Conservation (phyloP, 2,797 vertebrate species). For the Sebastes cheni region DNA sequence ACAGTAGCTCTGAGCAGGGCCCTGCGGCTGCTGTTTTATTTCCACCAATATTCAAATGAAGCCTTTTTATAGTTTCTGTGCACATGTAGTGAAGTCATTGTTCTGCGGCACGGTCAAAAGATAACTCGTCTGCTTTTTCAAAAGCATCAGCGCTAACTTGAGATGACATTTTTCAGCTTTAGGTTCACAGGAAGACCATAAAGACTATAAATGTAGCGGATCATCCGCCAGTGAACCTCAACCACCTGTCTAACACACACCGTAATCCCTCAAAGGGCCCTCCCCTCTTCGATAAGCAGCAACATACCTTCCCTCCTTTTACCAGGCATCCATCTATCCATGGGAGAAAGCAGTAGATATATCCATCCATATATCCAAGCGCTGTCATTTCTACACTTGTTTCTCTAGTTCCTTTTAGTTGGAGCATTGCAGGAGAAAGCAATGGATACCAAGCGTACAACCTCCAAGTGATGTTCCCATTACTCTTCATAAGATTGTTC, state of each 20-base stretch:
- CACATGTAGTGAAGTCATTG: background rate
- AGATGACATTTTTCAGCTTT: background rate
- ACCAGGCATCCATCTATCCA: conserved; percentile 19
- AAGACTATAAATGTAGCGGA: background rate
- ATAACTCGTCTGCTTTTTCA: background rate
- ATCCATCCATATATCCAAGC: background rate
- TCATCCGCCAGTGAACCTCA: background rate
- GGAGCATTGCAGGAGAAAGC: background rate
- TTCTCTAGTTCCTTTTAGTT: background rate
- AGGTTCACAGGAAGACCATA: background rate
- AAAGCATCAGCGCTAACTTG: background rate
- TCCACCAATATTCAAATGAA: background rate
- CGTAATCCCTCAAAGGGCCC: conserved; percentile 10
- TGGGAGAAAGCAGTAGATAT: background rate
- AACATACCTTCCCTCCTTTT: conserved; percentile 58
- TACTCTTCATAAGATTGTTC: background rate
- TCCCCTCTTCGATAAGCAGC: conserved; percentile 26
- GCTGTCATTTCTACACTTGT: background rate
- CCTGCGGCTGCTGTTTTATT: background rate
- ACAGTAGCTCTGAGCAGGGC: background rate
- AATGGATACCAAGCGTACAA: background rate
- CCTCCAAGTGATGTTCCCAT: background rate
- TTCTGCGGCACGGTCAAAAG: background rate
- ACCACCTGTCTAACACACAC: background rate
- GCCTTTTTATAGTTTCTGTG: background rate